These are phyloP conservation scores for Antrozous pallidus DNA, from an alignment of 2,797 vertebrate species.

Conservation along the genomic window DNA sequence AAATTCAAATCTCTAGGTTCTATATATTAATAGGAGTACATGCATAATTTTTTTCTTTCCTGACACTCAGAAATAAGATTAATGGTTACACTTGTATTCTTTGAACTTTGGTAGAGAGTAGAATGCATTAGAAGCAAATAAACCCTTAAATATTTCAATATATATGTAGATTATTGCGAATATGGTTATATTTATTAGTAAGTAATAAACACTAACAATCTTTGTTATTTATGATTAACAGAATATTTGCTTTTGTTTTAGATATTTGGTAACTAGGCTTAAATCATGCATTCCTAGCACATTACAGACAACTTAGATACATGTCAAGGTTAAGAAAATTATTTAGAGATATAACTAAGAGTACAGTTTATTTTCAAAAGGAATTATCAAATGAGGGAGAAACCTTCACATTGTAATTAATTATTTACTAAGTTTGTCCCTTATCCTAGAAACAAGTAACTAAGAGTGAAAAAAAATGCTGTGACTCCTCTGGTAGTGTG, in stretches of 20 bases:
- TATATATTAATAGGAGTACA: neutral
- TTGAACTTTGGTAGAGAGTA: neutral
- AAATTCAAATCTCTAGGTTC: conserved; percentile 40
- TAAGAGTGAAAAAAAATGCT: conserved; percentile 5
- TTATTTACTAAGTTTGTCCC: conserved; percentile 26
- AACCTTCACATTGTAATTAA: neutral
- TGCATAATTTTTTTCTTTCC: neutral
- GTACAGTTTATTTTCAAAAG: conserved; percentile 10
- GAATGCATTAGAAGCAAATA: neutral
- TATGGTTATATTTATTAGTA: neutral
- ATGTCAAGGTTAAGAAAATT: conserved; percentile 32
- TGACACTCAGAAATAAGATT: neutral
- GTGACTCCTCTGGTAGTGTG: neutral
- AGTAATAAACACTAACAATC: neutral
- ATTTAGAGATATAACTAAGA: neutral
- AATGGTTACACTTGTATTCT: neutral
- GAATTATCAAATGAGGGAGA: neutral
- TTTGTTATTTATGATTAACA: neutral
- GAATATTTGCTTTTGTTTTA: conserved; percentile 30
- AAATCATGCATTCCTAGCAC: neutral
- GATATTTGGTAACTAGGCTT: neutral
- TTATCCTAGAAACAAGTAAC: neutral
- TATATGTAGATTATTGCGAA: neutral
- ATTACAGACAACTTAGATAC: neutral
- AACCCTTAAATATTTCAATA: neutral